Percentiles rank a stretch among this genome's conserved stretches.
phyloP scores from a whole-genome alignment of 2,797 vertebrate genomes.

The Nannoperca australis region DNA sequence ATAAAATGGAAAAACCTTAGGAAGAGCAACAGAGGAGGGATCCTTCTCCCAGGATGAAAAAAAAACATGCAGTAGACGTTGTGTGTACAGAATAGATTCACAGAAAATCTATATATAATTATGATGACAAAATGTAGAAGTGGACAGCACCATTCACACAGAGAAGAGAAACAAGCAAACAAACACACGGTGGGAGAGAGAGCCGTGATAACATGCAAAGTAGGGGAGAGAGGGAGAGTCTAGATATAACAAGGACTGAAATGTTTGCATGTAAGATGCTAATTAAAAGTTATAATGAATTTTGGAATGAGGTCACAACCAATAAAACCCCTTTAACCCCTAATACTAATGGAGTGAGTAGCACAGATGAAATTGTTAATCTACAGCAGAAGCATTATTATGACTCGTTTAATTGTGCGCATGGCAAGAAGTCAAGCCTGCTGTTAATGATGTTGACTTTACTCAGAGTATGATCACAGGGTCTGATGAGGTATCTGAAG shows the following conservation, averaged over 20 bases:
- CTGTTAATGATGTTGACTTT: slow-evolving; percentile 22
- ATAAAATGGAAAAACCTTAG: too few relatives aligned
- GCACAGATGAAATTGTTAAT: slow-evolving; percentile 11
- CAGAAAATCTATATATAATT: too few relatives aligned
- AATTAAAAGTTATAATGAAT: slow-evolving; percentile 29
- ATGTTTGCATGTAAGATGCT: not conserved
- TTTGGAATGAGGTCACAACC: slow-evolving; percentile 30
- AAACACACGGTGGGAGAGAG: too few relatives aligned
- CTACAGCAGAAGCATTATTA: not conserved
- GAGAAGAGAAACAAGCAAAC: too few relatives aligned
- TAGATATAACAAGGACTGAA: not conserved
- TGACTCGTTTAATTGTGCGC: slow-evolving; percentile 17
- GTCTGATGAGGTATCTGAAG: slow-evolving; percentile 10
- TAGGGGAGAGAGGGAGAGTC: too few relatives aligned
- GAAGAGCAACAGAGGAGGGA: too few relatives aligned
- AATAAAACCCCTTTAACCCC: slow-evolving; percentile 19
- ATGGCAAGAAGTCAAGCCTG: not conserved
- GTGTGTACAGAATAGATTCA: too few relatives aligned
- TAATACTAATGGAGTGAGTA: not conserved
- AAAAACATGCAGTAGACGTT: too few relatives aligned
- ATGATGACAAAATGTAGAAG: too few relatives aligned
- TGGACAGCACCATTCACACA: too few relatives aligned
- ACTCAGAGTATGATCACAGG: not conserved
- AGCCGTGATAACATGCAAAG: too few relatives aligned
- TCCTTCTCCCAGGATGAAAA: too few relatives aligned